These are phyloP conservation scores for Mastacembelus armatus DNA, from an alignment of 2,797 vertebrate genomes.

Conservation along the genomic window DNA sequence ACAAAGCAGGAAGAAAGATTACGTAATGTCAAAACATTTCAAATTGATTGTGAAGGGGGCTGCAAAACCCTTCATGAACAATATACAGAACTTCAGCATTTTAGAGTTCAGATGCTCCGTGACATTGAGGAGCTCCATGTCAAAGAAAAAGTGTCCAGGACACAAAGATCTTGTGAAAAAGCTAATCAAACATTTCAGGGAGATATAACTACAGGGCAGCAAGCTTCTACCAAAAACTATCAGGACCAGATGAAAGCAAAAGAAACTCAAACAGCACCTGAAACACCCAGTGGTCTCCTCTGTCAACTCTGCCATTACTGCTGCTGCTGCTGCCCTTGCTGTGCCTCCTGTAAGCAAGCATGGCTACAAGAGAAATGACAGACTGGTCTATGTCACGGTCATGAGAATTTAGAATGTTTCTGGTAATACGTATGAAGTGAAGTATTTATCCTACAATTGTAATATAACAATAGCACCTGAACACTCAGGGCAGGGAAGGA, in stretches of 20 bases:
- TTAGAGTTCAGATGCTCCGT: constrained; percentile 44
- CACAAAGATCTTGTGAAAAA: constrained; percentile 37
- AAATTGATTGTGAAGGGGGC: constrained; percentile 21
- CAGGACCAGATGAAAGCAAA: background rate
- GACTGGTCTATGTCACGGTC: background rate
- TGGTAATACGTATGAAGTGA: background rate
- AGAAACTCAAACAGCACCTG: constrained; percentile 7
- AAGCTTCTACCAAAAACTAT: background rate
- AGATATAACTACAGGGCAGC: background rate
- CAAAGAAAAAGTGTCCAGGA: constrained; percentile 13
- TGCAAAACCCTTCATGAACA: constrained; percentile 32
- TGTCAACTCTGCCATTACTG: constrained; percentile 57
- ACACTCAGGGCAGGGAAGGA: too few species aligned
- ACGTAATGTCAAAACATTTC: background rate
- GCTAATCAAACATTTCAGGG: constrained; percentile 44
- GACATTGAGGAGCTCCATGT: constrained; percentile 48
- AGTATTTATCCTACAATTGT: background rate
- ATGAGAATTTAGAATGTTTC: background rate
- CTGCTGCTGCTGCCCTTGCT: constrained; percentile 58
- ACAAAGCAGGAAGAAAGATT: constrained; percentile 12
- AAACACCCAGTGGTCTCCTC: constrained; percentile 39
- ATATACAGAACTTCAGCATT: constrained; percentile 56
- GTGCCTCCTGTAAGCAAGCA: constrained; percentile 38
- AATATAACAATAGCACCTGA: background rate
- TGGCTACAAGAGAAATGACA: constrained; percentile 19